phyloP scores from a whole-genome alignment of 1,140 invertebrate species.

The Drosophila grimshawi region DNA sequence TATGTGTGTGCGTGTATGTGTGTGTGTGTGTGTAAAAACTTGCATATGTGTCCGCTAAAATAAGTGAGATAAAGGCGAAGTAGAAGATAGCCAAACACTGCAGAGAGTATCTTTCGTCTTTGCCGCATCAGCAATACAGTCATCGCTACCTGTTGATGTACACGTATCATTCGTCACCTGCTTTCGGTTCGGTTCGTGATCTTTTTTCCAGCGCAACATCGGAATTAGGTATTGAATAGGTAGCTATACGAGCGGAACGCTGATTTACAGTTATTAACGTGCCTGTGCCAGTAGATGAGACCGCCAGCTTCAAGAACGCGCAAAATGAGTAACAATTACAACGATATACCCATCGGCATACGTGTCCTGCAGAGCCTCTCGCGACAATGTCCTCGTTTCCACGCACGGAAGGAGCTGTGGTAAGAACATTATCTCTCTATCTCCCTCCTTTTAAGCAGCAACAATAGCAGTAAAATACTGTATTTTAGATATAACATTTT shows the following conservation, averaged over 20 bases:
- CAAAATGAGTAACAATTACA: conserved; percentile 82
- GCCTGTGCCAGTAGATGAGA: conserved; percentile 63
- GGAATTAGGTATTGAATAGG: conserved; percentile 15
- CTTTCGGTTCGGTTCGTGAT: not conserved
- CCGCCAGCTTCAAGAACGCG: conserved; percentile 60
- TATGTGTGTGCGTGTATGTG: not conserved
- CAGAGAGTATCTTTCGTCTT: conserved; percentile 1
- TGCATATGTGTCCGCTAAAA: conserved; percentile 30
- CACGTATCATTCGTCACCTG: conserved; percentile 8
- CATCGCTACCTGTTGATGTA: conserved; percentile 68
- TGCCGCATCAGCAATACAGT: conserved; percentile 30
- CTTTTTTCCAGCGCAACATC: not conserved
- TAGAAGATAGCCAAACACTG: not conserved
- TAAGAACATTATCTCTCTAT: conserved; percentile 46
- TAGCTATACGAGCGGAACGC: conserved; percentile 9
- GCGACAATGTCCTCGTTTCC: conserved; percentile 66
- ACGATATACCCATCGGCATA: conserved; percentile 79
- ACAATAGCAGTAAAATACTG: too few relatives aligned
- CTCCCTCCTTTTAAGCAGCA: too few relatives aligned
- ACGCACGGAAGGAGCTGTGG: conserved; percentile 71
- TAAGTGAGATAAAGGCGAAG: conserved; percentile 41
- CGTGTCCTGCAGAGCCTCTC: conserved; percentile 62
- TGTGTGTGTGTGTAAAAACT: conserved; percentile 5
- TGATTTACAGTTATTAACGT: not conserved
- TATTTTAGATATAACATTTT: not conserved